phyloP scores from a whole-genome alignment of 1,140 invertebrate genomes.

The Atta cephalotes region DNA sequence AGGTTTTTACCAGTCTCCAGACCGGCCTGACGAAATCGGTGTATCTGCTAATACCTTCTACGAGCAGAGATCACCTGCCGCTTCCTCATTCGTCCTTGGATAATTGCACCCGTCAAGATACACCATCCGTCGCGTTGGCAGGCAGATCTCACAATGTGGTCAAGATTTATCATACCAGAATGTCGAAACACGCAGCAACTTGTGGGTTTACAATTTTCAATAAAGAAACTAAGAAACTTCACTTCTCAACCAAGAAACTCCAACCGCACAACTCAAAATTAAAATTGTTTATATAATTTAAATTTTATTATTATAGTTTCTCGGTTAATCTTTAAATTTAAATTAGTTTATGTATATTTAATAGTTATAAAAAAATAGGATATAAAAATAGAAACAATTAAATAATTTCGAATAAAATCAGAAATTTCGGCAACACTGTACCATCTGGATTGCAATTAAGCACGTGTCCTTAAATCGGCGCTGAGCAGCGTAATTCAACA shows the following conservation, averaged over 20 bases:
- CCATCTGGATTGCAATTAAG: conserved; percentile 54
- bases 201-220: not conserved
- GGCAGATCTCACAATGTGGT: conserved; percentile 55
- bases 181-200: not conserved
- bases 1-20: conserved; percentile 80
- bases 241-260: not conserved
- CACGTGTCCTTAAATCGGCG: conserved; percentile 47
- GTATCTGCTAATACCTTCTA: conserved; percentile 81
- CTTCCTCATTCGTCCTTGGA: conserved; percentile 79
- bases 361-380: not conserved
- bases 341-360: not conserved
- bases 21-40: conserved; percentile 74
- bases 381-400: conserved; percentile 1
- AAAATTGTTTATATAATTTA: not conserved
- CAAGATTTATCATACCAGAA: conserved; percentile 39
- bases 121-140: conserved; percentile 37
- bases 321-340: not conserved
- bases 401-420: conserved; percentile 54
- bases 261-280: not conserved
- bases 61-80: conserved; percentile 80
- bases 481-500: conserved; percentile 53
- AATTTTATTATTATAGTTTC: not conserved
- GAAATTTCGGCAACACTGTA: not conserved
- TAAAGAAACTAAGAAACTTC: not conserved
- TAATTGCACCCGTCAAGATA: conserved; percentile 78